Base-by-base conservation (phyloP, 2,797 vertebrate genomes). In the Myripristis jacobus region DNA sequence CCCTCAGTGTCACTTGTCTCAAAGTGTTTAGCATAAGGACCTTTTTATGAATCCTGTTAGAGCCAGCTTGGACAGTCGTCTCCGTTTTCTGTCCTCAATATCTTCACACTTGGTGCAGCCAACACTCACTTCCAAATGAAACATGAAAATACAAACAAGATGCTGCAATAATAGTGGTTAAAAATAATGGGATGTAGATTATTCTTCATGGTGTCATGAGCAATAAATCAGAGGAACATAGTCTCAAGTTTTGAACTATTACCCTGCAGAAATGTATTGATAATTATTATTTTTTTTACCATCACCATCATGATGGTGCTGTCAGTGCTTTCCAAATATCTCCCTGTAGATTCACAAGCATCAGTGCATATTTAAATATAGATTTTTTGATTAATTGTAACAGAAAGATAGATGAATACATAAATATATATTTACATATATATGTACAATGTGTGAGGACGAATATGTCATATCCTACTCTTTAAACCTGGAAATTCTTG, bases 21-120 rank as follows among this genome's bases (percentile, higher is more conserved):
- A 74, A 72, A 80, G 69, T 51, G 54, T 22, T 29, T 4, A 1
- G 59, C 65, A 70, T 55, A 76, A 77, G 62, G 44, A 34, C 46
- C 55, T 53, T 83, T 80, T 76, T 47, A 38, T 41, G 77, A 70
- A 84, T 71, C 68, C 64, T 48, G 59, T 75, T 27, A 68, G 51
- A 13, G 0, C 29, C 36, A 50, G 22, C 38, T 12, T 54, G 64
- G n/a, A 74, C 2, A 22, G 13, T 75, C 63, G 36, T 27, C 43
- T 58, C 53, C 25, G 79, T 36, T 70, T 80, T 1, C 34, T 24
- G 31, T 69, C 61, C 61, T 70, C 55, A 38, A 19, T 24, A 62
- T 51, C 29, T 51, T 69, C 21, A 36, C 59, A 48, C 53, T 62
- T 29, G 1, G 1, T 27, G 25, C 27, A 38, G 15, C 59, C 61